Conservation (phyloP, 2,797 vertebrate species). For the Danio aesculapii region DNA sequence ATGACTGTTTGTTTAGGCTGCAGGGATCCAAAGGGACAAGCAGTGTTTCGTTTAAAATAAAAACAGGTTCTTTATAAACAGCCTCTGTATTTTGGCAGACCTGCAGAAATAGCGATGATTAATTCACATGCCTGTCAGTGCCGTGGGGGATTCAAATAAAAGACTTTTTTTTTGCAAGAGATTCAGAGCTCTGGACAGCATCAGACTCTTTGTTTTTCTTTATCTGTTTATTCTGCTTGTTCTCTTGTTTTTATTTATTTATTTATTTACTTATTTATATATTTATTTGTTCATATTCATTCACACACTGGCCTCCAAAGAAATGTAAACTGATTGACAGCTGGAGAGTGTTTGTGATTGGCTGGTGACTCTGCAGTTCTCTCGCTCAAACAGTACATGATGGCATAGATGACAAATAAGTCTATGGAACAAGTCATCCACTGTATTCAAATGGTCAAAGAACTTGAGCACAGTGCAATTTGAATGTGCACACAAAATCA, state of each 20-base stretch:
- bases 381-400: background rate
- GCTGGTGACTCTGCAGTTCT: background rate
- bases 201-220: slow-evolving; percentile 20
- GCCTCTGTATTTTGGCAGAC: slow-evolving; percentile 35
- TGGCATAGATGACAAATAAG: background rate
- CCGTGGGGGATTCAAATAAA: slow-evolving; percentile 31
- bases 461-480: too few species aligned
- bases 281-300: background rate
- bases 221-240: background rate
- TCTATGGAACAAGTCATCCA: too few species aligned
- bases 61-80: slow-evolving; percentile 38
- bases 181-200: slow-evolving; percentile 7
- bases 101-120: slow-evolving; percentile 39
- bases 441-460: too few species aligned
- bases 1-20: slow-evolving; percentile 55
- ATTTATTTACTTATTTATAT: background rate
- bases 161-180: background rate
- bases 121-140: slow-evolving; percentile 40
- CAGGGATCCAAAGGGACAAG: slow-evolving; percentile 46
- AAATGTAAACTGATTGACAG: background rate
- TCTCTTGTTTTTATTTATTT: background rate
- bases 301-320: background rate
- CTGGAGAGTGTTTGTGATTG: background rate
- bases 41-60: slow-evolving; percentile 40
- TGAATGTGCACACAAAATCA: too few species aligned